Base-by-base conservation (phyloP, 2,888 invertebrate genomes). In the Octonoba sinensis region DNA sequence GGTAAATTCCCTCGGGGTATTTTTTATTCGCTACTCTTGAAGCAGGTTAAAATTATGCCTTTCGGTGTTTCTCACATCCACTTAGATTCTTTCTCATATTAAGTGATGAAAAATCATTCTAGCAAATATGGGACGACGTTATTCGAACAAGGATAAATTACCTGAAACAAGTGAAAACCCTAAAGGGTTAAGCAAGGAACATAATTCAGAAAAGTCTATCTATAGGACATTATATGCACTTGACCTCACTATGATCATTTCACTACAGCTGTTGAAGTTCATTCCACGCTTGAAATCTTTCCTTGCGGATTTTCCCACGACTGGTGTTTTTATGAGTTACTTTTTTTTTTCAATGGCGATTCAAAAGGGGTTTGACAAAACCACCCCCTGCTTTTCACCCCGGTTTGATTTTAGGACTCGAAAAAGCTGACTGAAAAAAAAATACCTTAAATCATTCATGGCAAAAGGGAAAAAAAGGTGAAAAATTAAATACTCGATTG, bases 401-500 rank as follows among this genome's bases (percentile, higher is more conserved):
- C 13, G 51, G 36, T 59, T 72, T 47, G 54, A 24, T 75, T 75
- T 75, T 66, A 20, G n/a, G 66, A 60, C 59, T 60, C 20, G 36
- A 60, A 60, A 36, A 44, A 44, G 44, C 44, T 36, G 51, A 15
- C 24, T n/a, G 59, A 59, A 47, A 51, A 36, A 57, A 44, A 18
- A 64, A 44, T 51, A 44, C 65, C 27, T 72, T 62, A 72, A 72
- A 72, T 62, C 62, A 51, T 72, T 62, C 20, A 51, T 62, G 24
- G 20, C 49, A 18, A 18, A 15, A 20, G 57, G 51, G 54, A 51
- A 69, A 57, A 65, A 64, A 77, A 76, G 54, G 69, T 69, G 60
- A 76, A 71, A 77, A 56, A 71, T 78, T 78, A 78, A 72, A 72
- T 72, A 72, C 66, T 59, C 59, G 65, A 72, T 72, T 78, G 78